Evolutionary conservation across 2,797 vertebrate species (phyloP).

Genomic region (Ctenopoma kingsleyae): DNA sequence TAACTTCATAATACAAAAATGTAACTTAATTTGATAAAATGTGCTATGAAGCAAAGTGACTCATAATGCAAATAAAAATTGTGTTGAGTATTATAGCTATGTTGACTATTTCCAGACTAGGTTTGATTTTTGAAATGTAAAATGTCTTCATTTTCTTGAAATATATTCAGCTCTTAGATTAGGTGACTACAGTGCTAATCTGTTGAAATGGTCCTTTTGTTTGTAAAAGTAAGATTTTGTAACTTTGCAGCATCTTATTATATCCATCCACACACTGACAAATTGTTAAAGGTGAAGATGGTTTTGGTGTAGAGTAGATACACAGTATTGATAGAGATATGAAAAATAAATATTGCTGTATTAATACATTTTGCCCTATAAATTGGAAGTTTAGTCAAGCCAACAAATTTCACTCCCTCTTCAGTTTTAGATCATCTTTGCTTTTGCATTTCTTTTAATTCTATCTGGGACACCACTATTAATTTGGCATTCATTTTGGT

Average conservation of each 20-base stretch:
- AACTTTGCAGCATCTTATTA: neutral
- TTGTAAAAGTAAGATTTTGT: neutral
- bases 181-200: too few relatives aligned
- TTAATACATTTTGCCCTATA: neutral
- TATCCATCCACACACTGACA: neutral
- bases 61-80: conserved; percentile 61
- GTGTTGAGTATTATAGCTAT: conserved; percentile 40
- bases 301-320: neutral
- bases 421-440: neutral
- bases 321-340: neutral
- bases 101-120: neutral
- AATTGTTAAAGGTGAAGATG: too few relatives aligned
- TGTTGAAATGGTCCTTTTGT: neutral
- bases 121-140: neutral
- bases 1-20: conserved; percentile 46
- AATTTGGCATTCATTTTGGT: neutral
- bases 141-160: neutral
- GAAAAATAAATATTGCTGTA: neutral
- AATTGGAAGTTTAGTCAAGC: neutral
- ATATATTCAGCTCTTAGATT: neutral
- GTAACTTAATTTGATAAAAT: conserved; percentile 46
- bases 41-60: conserved; percentile 43
- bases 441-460: neutral
- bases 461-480: neutral
- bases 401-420: neutral